Evolutionary conservation across 2,113 vertebrate species (phyloP).

Genomic region (Nibea albiflora): DNA sequence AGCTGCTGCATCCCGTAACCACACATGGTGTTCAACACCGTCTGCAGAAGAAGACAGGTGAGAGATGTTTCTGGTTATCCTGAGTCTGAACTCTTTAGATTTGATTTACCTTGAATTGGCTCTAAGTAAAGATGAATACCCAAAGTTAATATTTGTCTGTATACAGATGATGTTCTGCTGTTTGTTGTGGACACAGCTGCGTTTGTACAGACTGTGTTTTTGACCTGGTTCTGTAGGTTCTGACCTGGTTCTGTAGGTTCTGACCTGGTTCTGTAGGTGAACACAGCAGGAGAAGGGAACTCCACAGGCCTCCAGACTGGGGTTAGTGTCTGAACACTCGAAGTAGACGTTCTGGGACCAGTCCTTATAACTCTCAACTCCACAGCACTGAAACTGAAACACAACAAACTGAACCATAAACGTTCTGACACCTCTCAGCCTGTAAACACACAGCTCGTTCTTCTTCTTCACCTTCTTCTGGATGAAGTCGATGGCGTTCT

Average conservation of each 20-base stretch:
- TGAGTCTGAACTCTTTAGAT: no score
- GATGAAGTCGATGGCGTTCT: constrained; percentile 88
- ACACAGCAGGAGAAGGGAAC: constrained; percentile 89
- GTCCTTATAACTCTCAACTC: constrained; percentile 80
- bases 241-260: constrained; percentile 76
- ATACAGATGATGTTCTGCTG: no score
- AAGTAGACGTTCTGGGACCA: constrained; percentile 88
- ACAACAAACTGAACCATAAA: background rate
- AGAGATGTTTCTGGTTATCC: background rate
- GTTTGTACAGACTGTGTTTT: background rate
- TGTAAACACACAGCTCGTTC: no score
- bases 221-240: constrained; percentile 76
- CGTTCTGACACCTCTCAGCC: background rate
- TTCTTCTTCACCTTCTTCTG: constrained; percentile 86
- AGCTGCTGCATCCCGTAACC: constrained; percentile 70
- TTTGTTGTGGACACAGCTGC: background rate
- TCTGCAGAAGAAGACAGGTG: constrained; percentile 38
- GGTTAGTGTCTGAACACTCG: constrained; percentile 81
- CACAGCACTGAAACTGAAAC: constrained; percentile 87
- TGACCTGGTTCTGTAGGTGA: constrained; percentile 78
- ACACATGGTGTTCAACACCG: constrained; percentile 80
- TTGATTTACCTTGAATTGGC: no score
- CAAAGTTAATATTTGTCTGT: no score
- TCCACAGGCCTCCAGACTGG: constrained; percentile 86
- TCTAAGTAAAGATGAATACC: no score